These are phyloP conservation scores for Solea senegalensis DNA, from an alignment of 2,113 vertebrate species.

Conservation along the genomic window DNA sequence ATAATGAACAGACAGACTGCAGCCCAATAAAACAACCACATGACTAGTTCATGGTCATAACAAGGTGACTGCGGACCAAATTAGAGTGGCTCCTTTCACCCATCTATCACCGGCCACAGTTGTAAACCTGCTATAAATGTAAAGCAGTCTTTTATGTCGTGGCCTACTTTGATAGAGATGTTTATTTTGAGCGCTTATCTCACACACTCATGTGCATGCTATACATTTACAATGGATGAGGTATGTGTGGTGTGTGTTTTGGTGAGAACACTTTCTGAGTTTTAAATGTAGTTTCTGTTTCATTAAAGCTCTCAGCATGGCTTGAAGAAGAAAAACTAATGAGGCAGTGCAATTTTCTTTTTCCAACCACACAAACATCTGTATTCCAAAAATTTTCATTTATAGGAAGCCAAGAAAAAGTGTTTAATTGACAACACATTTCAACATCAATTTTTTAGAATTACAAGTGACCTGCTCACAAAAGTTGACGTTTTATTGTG, in stretches of 20 bases:
- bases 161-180: conserved; percentile 1
- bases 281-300: neutral
- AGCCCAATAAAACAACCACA: neutral
- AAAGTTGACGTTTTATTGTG: conserved; percentile 5
- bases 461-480: neutral
- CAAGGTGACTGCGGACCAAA: conserved; percentile 5
- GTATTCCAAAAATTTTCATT: no score
- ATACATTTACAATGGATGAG: no score
- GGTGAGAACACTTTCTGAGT: neutral
- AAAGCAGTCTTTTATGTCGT: neutral
- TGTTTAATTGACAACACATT: no score
- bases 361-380: no score
- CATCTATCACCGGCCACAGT: neutral
- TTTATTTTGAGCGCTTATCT: neutral
- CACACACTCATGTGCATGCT: neutral
- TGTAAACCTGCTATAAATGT: neutral
- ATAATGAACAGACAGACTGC: no score
- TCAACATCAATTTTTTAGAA: no score
- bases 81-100: neutral
- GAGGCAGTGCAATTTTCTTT: no score
- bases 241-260: neutral
- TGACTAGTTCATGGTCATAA: neutral
- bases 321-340: no score
- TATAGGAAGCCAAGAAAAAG: no score
- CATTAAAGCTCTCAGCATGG: neutral